A percentile compares a stretch with the other conserved stretches of the same genome.
These are phyloP conservation scores for Zaprionus obscuricornis DNA, from an alignment of 2,888 invertebrate species.

Conservation along the genomic window DNA sequence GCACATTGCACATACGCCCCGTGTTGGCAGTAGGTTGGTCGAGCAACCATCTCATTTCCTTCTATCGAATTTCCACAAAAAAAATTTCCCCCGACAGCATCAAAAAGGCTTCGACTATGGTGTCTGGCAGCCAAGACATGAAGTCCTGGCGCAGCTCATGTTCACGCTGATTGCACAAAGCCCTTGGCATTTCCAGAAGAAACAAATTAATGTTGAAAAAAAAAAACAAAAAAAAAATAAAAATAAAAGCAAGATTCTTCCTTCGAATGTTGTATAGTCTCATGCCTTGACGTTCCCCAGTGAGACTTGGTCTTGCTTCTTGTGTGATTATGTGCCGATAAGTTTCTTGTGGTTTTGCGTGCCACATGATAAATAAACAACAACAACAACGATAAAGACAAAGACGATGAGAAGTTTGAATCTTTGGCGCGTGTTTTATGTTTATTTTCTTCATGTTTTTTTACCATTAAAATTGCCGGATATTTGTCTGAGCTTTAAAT, in stretches of 20 bases:
- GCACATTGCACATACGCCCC: constrained; percentile 57
- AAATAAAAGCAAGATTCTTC: constrained; percentile 32
- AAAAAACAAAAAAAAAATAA: neutral
- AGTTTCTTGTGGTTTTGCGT: constrained; percentile 54
- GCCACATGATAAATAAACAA: constrained; percentile 46
- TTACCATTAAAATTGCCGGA: constrained; percentile 57
- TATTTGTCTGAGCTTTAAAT: constrained; percentile 68
- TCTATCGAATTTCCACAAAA: constrained; percentile 65
- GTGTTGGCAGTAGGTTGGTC: constrained; percentile 40
- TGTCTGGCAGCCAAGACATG: constrained; percentile 18
- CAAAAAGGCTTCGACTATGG: constrained; percentile 31
- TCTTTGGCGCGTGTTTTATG: constrained; percentile 27
- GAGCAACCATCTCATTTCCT: constrained; percentile 64
- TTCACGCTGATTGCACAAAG: constrained; percentile 73
- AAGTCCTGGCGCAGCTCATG: constrained; percentile 18
- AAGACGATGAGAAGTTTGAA: neutral
- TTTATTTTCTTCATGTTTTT: constrained; percentile 11
- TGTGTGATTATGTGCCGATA: constrained; percentile 69
- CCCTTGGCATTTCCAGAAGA: constrained; percentile 59
- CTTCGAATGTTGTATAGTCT: constrained; percentile 39
- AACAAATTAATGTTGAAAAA: constrained; percentile 67
- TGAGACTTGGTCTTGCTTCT: constrained; percentile 6
- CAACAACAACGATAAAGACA: constrained; percentile 8
- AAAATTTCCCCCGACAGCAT: constrained; percentile 47
- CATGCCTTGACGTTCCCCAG: no score